A percentile compares a stretch with the other conserved stretches of the same genome.
These are phyloP conservation scores for Falco biarmicus DNA, from an alignment of 2,797 vertebrate species.

Conservation along the genomic window DNA sequence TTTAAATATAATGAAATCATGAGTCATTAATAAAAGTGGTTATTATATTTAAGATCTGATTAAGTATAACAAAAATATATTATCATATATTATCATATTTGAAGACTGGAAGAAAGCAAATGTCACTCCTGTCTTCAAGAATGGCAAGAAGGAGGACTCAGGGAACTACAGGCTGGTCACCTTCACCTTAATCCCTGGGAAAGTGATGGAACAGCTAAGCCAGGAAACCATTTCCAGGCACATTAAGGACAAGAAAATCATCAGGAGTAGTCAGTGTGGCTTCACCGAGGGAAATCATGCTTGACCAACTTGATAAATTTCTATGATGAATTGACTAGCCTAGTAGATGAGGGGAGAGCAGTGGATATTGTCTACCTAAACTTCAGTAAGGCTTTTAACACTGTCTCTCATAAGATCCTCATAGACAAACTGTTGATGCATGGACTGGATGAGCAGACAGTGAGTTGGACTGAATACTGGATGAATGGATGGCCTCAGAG, in stretches of 20 bases:
- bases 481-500: neutral
- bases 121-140: no score
- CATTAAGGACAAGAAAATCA: no score
- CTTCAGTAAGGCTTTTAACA: neutral
- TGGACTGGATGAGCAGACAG: neutral
- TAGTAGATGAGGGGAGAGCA: neutral
- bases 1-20: neutral
- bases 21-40: neutral
- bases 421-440: neutral
- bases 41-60: neutral
- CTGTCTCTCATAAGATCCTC: neutral
- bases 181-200: no score
- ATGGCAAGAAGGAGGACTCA: no score
- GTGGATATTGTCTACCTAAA: neutral
- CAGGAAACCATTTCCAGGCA: no score
- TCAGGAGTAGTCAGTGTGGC: neutral
- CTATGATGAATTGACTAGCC: neutral
- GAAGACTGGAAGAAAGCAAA: neutral
- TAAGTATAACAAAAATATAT: neutral
- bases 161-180: no score
- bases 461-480: neutral
- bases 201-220: no score
- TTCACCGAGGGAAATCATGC: neutral
- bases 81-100: neutral
- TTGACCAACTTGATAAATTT: neutral